Evolutionary conservation across 2,797 vertebrate species (phyloP).

Genomic region (Sphaeramia orbicularis): DNA sequence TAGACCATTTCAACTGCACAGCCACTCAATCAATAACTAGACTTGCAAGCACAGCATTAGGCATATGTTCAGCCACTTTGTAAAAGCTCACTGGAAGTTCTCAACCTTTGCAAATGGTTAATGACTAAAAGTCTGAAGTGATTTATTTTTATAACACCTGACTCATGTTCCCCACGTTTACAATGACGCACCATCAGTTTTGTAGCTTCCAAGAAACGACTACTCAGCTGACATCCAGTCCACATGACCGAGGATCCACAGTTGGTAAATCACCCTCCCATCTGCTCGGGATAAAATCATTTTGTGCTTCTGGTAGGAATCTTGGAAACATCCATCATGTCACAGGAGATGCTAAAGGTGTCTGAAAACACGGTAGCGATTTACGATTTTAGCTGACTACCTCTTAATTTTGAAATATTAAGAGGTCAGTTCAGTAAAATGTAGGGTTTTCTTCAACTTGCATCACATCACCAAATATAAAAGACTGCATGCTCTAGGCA

Average conservation of each 20-base stretch:
- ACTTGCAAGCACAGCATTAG: slow-evolving; percentile 8
- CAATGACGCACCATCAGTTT: slow-evolving; percentile 4
- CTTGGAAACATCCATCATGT: slow-evolving; percentile 20
- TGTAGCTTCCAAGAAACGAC: slow-evolving; percentile 8
- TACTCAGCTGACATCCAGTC: background rate
- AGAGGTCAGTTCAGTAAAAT: background rate
- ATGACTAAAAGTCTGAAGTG: slow-evolving; percentile 8
- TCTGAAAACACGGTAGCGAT: slow-evolving; percentile 8
- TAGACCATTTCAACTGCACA: background rate
- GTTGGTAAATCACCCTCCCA: slow-evolving; percentile 18
- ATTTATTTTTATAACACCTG: slow-evolving; percentile 11
- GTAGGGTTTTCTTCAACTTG: background rate
- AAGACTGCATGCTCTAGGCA: slow-evolving; percentile 14
- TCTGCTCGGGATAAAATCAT: slow-evolving; percentile 11
- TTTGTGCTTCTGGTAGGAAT: slow-evolving; percentile 12
- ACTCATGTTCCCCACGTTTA: background rate
- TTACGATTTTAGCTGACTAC: slow-evolving; percentile 5
- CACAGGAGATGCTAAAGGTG: slow-evolving; percentile 2
- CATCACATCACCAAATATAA: background rate
- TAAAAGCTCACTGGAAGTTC: slow-evolving; percentile 1
- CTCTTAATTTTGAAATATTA: background rate
- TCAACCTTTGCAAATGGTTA: slow-evolving; percentile 6
- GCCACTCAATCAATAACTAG: slow-evolving; percentile 5
- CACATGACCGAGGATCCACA: background rate
- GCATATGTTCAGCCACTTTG: slow-evolving; percentile 23